Conservation (phyloP, 2,113 vertebrate species). For the Pelodiscus sinensis region DNA sequence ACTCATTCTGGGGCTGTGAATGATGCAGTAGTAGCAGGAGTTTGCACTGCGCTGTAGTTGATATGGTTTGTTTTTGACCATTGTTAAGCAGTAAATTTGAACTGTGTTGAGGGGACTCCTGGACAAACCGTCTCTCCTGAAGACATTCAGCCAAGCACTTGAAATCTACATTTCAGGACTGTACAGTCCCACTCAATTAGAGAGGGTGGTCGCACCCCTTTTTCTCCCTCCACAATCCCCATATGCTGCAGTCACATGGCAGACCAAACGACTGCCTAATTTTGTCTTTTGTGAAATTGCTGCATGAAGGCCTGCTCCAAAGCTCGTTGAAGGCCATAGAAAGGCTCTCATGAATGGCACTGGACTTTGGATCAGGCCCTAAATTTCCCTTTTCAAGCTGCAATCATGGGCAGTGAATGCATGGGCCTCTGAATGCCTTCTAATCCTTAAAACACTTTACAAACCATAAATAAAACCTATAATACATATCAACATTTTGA, state of each 20-base stretch:
- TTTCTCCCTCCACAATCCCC: not conserved
- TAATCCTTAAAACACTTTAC: not conserved
- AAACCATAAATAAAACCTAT: not conserved
- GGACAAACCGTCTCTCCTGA: not conserved
- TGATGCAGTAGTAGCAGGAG: not conserved
- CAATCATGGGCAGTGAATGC: not conserved
- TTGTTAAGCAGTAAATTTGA: not conserved
- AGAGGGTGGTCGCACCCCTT: no score
- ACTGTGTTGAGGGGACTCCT: not conserved
- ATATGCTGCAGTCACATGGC: not conserved
- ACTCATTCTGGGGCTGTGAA: not conserved
- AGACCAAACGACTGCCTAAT: not conserved
- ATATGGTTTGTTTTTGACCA: not conserved
- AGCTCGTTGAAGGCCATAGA: not conserved
- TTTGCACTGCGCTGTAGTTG: not conserved
- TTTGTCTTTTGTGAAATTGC: not conserved
- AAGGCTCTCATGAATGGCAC: not conserved
- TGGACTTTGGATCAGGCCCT: not conserved
- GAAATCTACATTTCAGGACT: not conserved
- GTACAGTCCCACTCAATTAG: no score
- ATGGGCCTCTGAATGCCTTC: no score
- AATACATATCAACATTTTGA: not conserved
- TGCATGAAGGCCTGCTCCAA: not conserved
- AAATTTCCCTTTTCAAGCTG: not conserved
- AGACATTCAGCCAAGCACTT: not conserved